These are phyloP conservation scores for Phrynocephalus versicolor DNA, from an alignment of 2,113 vertebrate genomes.

Conservation along the genomic window DNA sequence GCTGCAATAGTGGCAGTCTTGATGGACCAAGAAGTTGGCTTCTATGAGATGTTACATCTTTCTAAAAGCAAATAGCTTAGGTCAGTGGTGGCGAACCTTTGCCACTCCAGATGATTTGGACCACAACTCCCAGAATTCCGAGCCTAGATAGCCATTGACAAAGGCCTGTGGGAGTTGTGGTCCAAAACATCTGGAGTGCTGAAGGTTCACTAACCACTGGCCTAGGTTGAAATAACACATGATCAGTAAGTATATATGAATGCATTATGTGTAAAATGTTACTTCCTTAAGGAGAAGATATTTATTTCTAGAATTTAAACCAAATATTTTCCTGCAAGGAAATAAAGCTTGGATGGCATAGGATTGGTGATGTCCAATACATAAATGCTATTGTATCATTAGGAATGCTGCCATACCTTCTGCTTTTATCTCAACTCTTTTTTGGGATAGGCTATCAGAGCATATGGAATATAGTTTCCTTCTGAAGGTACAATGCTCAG, in stretches of 20 bases:
- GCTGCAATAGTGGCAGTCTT: conserved; percentile 17
- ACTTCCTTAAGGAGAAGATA: conserved; percentile 21
- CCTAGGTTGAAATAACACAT: background rate
- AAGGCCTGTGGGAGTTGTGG: no score
- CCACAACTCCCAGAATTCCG: no score
- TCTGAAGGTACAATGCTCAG: background rate
- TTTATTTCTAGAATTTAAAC: background rate
- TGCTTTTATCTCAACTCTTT: background rate
- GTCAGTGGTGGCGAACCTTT: no score
- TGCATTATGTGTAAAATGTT: background rate
- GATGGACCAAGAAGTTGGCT: conserved; percentile 31
- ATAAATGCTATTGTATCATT: background rate
- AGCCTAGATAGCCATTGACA: no score
- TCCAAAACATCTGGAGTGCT: no score
- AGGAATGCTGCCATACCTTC: background rate
- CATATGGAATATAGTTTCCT: background rate
- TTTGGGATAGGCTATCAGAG: background rate
- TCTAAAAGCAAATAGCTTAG: conserved; percentile 20
- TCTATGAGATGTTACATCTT: conserved; percentile 39
- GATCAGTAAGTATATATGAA: background rate
- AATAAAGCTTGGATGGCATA: background rate
- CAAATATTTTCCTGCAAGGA: background rate
- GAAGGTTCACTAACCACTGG: no score
- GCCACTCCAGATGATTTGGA: no score
- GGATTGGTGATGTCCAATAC: background rate